Conservation (phyloP, 1,140 invertebrate species). For the Cepaea nemoralis region DNA sequence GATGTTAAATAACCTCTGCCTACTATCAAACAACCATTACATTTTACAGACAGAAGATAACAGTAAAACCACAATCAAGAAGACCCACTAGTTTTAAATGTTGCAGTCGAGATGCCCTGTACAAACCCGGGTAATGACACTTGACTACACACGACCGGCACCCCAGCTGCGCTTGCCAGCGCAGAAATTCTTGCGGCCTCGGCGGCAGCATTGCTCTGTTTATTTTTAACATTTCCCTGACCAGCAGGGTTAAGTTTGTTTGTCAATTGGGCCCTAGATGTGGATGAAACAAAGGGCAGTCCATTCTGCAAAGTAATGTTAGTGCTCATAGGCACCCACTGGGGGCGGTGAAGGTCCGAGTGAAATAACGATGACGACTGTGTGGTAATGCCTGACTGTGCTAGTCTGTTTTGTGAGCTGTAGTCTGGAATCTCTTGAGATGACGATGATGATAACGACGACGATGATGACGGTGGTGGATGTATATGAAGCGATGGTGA, state of each 20-base stretch:
- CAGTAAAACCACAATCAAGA: conserved; percentile 1
- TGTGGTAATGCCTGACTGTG: neutral
- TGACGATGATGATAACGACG: neutral
- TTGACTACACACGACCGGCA: conserved; percentile 34
- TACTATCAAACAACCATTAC: neutral
- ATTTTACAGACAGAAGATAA: neutral
- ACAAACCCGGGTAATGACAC: conserved; percentile 26
- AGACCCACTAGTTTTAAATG: conserved; percentile 31
- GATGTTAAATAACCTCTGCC: too few species aligned
- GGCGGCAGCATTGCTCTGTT: conserved; percentile 16
- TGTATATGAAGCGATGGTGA: conserved; percentile 7
- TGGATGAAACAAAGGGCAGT: conserved; percentile 7
- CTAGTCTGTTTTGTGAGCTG: neutral
- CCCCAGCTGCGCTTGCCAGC: conserved; percentile 22
- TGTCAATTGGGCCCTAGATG: neutral
- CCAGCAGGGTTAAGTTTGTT: conserved; percentile 29
- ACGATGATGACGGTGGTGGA: neutral
- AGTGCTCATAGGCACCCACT: neutral
- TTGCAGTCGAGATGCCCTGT: conserved; percentile 10
- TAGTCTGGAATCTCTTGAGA: neutral
- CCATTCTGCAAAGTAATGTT: conserved; percentile 31
- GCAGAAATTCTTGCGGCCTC: conserved; percentile 25
- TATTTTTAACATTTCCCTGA: conserved; percentile 28
- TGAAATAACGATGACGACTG: neutral
- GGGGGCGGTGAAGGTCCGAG: neutral